Evolutionary conservation across 2,888 invertebrate genomes (phyloP).

Genomic region (Tachystola acroxantha): DNA sequence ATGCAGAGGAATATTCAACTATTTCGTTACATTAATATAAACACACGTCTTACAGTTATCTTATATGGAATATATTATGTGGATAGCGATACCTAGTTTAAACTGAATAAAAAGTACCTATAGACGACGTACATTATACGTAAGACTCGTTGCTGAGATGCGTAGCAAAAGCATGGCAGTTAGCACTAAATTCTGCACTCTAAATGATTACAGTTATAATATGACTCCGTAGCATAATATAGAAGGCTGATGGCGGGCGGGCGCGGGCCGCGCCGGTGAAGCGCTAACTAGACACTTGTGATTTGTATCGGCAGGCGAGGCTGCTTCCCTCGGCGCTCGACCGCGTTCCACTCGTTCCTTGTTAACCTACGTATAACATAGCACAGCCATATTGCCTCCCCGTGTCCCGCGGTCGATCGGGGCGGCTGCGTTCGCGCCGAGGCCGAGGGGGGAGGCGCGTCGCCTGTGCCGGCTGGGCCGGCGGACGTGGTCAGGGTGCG

Average conservation of each 20-base stretch:
- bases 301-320: conserved; percentile 25
- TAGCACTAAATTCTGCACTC: conserved; percentile 73
- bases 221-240: conserved; percentile 52
- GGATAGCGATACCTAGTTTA: conserved; percentile 56
- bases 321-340: conserved; percentile 48
- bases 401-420: conserved; percentile 16
- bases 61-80: conserved; percentile 72
- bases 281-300: conserved; percentile 31
- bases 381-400: conserved; percentile 67
- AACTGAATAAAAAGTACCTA: conserved; percentile 46
- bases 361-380: conserved; percentile 67
- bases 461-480: conserved; percentile 41
- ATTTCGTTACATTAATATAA: conserved; percentile 58
- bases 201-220: conserved; percentile 61
- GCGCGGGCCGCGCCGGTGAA: conserved; percentile 14
- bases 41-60: conserved; percentile 66
- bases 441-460: conserved; percentile 51
- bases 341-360: conserved; percentile 42
- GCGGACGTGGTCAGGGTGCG: conserved; percentile 35
- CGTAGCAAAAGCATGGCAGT: conserved; percentile 71
- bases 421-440: conserved; percentile 42
- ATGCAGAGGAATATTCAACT: conserved; percentile 62
- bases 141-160: conserved; percentile 63
- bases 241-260: conserved; percentile 24
- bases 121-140: conserved; percentile 33